A percentile compares a stretch with the other conserved stretches of the same genome.
phyloP scores from a whole-genome alignment of 2,888 invertebrate species.

The Mellilla xanthometata region DNA sequence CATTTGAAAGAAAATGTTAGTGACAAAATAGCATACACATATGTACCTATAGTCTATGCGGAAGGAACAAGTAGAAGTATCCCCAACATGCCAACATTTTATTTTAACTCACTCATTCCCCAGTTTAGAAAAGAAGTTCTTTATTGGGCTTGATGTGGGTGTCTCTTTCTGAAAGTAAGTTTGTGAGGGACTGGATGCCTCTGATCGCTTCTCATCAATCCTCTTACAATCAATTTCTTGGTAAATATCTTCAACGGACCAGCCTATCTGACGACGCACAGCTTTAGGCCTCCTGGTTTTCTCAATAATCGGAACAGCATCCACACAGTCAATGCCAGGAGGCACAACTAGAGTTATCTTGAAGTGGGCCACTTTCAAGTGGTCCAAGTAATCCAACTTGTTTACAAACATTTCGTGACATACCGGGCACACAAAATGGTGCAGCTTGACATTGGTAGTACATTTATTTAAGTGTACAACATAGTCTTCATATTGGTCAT shows the following conservation, averaged over 20 bases:
- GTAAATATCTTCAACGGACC: slow-evolving; percentile 77
- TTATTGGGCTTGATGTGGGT: slow-evolving; percentile 70
- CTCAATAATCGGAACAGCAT: slow-evolving; percentile 64
- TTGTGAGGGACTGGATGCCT: slow-evolving; percentile 69
- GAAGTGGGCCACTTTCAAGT: slow-evolving; percentile 61
- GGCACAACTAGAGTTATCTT: slow-evolving; percentile 42
- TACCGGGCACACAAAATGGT: slow-evolving; percentile 71
- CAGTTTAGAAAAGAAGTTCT: slow-evolving; percentile 70
- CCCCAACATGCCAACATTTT: slow-evolving; percentile 66
- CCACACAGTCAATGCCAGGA: slow-evolving; percentile 65
- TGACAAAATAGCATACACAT: slow-evolving; percentile 4
- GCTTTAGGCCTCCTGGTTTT: slow-evolving; percentile 65
- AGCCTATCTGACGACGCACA: slow-evolving; percentile 74
- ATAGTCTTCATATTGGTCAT: slow-evolving; percentile 65
- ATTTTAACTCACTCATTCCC: slow-evolving; percentile 76
- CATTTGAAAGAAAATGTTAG: slow-evolving; percentile 25
- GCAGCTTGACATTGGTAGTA: slow-evolving; percentile 72
- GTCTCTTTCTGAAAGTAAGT: slow-evolving; percentile 66
- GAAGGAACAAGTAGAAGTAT: slow-evolving; percentile 16
- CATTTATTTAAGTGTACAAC: slow-evolving; percentile 69
- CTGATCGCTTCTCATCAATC: slow-evolving; percentile 61
- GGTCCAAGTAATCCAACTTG: slow-evolving; percentile 63
- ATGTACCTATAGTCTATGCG: not conserved
- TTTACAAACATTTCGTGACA: slow-evolving; percentile 73
- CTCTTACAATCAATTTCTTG: slow-evolving; percentile 76